A percentile compares a stretch with the other conserved stretches of the same genome.
Conservation (phyloP, 1,140 invertebrate species). For the Galleria mellonella region DNA sequence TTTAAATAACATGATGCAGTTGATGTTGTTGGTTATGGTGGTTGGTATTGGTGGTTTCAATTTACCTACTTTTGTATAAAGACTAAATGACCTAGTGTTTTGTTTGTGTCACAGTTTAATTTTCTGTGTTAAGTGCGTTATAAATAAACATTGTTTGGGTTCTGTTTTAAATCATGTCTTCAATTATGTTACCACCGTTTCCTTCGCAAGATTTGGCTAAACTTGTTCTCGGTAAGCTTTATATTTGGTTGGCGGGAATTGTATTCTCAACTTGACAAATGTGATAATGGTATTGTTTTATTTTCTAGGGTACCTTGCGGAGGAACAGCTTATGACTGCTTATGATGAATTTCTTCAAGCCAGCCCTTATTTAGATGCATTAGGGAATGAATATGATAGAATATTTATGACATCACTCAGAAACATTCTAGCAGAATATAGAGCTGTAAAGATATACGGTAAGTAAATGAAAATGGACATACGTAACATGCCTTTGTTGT, state of each 20-base stretch:
- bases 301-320: conserved; percentile 55
- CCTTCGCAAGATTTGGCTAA: conserved; percentile 61
- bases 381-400: conserved; percentile 64
- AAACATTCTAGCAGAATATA: conserved; percentile 62
- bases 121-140: too few relatives aligned
- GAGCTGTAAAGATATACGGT: conserved; percentile 63
- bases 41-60: too few relatives aligned
- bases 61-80: too few relatives aligned
- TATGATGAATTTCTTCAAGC: conserved; percentile 66
- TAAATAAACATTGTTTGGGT: too few relatives aligned
- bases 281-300: conserved; percentile 8
- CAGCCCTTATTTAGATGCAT: conserved; percentile 58
- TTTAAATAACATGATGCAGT: too few relatives aligned
- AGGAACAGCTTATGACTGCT: conserved; percentile 64
- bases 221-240: conserved; percentile 53
- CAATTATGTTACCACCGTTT: conserved; percentile 40
- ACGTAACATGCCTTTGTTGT: too few relatives aligned
- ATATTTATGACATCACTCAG: conserved; percentile 64
- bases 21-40: too few relatives aligned
- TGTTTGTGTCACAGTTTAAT: too few relatives aligned
- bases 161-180: too few relatives aligned
- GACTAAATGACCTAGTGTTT: too few relatives aligned
- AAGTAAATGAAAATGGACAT: too few relatives aligned
- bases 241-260: conserved; percentile 46
- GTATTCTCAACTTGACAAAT: conserved; percentile 8